Conservation (phyloP, 2,797 vertebrate genomes). For the Tadarida brasiliensis region DNA sequence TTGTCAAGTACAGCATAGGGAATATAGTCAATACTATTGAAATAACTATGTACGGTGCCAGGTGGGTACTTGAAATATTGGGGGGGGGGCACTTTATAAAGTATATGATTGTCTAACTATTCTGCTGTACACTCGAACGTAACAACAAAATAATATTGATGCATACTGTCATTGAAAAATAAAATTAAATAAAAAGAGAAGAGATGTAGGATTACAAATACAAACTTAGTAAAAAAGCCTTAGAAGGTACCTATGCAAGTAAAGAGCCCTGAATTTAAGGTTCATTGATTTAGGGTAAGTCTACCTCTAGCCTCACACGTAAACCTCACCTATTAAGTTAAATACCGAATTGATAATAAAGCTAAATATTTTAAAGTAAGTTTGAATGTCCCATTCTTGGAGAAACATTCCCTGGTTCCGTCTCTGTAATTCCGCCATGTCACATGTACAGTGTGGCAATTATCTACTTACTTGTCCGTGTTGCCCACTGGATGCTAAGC, state of each 20-base stretch:
- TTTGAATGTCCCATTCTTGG: not conserved
- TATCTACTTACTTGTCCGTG: not conserved
- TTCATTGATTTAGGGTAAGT: conserved; percentile 4
- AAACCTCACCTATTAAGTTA: not conserved
- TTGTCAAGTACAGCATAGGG: not conserved
- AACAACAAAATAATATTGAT: not conserved
- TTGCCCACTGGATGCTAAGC: not conserved
- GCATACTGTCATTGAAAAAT: not conserved
- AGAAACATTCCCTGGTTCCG: not conserved
- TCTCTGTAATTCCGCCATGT: not conserved
- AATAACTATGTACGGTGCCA: not conserved
- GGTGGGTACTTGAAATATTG: not conserved
- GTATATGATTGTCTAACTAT: not conserved
- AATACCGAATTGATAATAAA: conserved; percentile 38
- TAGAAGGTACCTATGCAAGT: not conserved
- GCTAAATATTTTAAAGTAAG: not conserved
- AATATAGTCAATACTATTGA: not conserved
- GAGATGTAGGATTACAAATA: not conserved
- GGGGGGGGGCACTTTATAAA: not conserved
- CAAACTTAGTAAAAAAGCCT: not conserved
- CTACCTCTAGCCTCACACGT: not conserved
- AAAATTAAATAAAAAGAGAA: not conserved
- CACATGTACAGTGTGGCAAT: not conserved
- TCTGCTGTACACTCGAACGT: not conserved
- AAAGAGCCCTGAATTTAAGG: not conserved